Conservation (phyloP, 2,113 vertebrate genomes). For the Callipepla squamata region DNA sequence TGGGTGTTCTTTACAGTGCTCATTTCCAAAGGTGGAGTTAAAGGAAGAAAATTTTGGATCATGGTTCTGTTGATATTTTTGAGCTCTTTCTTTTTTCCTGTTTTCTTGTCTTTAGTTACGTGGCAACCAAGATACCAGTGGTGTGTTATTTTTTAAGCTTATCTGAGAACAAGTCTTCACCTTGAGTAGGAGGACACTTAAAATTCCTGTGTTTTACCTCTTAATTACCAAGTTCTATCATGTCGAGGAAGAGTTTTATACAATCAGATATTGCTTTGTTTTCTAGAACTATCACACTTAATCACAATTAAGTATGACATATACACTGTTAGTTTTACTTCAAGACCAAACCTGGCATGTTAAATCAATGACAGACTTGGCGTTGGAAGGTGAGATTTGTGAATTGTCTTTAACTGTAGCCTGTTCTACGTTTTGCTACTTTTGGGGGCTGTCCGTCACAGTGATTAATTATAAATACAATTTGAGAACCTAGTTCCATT, state of each 20-base stretch:
- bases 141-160: background rate
- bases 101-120: background rate
- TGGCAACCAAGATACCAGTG: background rate
- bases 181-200: background rate
- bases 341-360: background rate
- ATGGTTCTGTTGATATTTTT: background rate
- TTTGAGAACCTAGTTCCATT: background rate
- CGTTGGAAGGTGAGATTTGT: background rate
- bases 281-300: background rate
- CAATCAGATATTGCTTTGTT: background rate
- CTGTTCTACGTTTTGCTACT: background rate
- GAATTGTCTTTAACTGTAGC: background rate
- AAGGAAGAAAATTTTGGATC: background rate
- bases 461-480: background rate
- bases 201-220: background rate
- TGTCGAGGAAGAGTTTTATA: background rate
- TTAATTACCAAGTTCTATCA: background rate
- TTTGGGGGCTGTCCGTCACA: background rate
- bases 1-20: background rate
- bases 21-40: background rate
- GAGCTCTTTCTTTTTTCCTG: background rate
- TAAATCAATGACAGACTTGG: background rate
- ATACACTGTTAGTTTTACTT: constrained; percentile 6
- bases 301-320: background rate
- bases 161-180: background rate